A percentile compares a stretch with the other conserved stretches of the same genome.
phyloP scores from a whole-genome alignment of 2,888 invertebrate genomes.

The Drosophila kambysellisi region DNA sequence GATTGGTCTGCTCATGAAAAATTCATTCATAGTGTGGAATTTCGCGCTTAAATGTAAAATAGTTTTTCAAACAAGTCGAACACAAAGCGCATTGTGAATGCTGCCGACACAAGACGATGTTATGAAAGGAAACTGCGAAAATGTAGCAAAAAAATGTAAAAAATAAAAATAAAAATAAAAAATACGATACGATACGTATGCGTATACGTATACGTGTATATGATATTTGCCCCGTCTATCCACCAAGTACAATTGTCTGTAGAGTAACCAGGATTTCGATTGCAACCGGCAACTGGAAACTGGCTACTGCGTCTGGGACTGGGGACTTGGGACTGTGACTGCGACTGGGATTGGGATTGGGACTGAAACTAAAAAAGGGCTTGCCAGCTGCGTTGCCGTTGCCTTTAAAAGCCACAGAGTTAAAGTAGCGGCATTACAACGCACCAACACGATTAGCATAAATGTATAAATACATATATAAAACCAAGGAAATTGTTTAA shows the following conservation, averaged over 20 bases:
- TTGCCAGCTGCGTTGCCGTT: constrained; percentile 65
- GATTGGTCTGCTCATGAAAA: constrained; percentile 66
- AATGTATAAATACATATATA: constrained; percentile 79
- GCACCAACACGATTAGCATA: constrained; percentile 77
- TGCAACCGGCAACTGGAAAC: constrained; percentile 27
- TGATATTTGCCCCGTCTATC: constrained; percentile 13
- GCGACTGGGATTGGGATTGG: constrained; percentile 34
- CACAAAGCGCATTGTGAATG: constrained; percentile 78
- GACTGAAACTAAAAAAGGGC: constrained; percentile 51
- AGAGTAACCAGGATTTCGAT: constrained; percentile 41
- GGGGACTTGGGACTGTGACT: neutral
- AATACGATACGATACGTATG: constrained; percentile 23
- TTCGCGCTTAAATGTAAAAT: constrained; percentile 81
- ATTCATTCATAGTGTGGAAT: constrained; percentile 81
- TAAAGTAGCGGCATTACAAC: constrained; percentile 82
- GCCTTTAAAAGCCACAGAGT: constrained; percentile 77
- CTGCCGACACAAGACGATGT: constrained; percentile 69
- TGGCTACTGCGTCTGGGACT: constrained; percentile 15
- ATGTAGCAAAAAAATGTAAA: constrained; percentile 58
- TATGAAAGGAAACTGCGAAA: constrained; percentile 75
- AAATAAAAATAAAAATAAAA: constrained; percentile 35
- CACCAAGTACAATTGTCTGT: neutral
- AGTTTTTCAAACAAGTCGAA: constrained; percentile 81
- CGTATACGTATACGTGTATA: constrained; percentile 37
- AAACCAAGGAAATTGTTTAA: constrained; percentile 25